These are phyloP conservation scores for Phenacoccus solenopsis DNA, from an alignment of 1,140 invertebrate species.

Conservation along the genomic window DNA sequence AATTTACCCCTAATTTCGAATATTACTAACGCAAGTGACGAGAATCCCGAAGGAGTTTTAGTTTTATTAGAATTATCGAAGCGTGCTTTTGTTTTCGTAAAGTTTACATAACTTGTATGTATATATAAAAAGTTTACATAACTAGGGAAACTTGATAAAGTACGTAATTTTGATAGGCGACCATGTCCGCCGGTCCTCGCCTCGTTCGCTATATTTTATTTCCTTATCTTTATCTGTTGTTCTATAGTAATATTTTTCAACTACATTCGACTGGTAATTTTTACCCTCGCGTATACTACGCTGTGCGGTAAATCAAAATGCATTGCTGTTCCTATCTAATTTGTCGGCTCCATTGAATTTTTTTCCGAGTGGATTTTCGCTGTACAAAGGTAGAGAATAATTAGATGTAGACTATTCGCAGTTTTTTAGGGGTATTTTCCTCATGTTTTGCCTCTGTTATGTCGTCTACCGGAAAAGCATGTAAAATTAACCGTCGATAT, in stretches of 20 bases:
- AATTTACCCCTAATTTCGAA: conserved; percentile 17
- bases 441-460: too few species aligned
- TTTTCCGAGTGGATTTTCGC: not conserved
- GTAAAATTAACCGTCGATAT: not conserved
- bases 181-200: too few species aligned
- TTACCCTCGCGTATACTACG: too few species aligned
- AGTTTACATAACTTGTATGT: conserved; percentile 9
- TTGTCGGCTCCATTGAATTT: not conserved
- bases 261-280: too few species aligned
- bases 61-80: conserved; percentile 14
- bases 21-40: conserved; percentile 4
- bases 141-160: not conserved
- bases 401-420: not conserved
- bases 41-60: conserved; percentile 13
- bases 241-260: not conserved
- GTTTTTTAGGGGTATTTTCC: not conserved
- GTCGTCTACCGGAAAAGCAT: too few species aligned
- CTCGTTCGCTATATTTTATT: not conserved
- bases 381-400: not conserved
- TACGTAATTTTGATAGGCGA: conserved; percentile 9
- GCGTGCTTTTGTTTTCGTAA: conserved; percentile 11
- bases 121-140: conserved; percentile 10
- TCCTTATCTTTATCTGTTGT: conserved; percentile 15
- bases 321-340: too few species aligned
- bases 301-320: too few species aligned